Evolutionary conservation across 2,113 vertebrate species (phyloP).

Genomic region (Sapajus apella): DNA sequence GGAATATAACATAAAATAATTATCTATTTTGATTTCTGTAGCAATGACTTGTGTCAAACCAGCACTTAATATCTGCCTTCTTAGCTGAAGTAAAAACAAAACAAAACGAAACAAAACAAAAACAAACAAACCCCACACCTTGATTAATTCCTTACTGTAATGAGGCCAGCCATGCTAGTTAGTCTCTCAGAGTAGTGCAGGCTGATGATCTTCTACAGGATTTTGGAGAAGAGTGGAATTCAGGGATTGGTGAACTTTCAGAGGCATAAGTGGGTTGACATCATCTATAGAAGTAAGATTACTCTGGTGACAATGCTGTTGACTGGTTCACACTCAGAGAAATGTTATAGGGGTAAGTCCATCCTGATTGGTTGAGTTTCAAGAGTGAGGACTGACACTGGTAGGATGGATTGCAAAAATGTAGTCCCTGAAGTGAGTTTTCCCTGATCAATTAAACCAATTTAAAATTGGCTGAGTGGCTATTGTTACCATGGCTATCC

Average conservation of each 20-base stretch:
- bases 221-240: neutral
- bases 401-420: neutral
- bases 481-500: neutral
- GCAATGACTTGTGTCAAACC: neutral
- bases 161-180: neutral
- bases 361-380: neutral
- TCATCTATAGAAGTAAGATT: neutral
- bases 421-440: neutral
- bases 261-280: neutral
- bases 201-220: neutral
- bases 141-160: neutral
- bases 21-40: slow-evolving; percentile 12
- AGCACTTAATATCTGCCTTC: neutral
- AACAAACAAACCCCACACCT: neutral
- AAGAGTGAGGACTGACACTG: neutral
- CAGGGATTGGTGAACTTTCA: neutral
- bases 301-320: neutral
- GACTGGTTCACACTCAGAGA: neutral
- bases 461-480: neutral
- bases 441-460: neutral
- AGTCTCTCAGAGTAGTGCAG: neutral
- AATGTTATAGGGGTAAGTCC: neutral
- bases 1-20: neutral
- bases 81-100: neutral
- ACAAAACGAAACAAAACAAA: neutral